Conservation (phyloP, 2,888 invertebrate species). For the Sminthurinus aureus region DNA sequence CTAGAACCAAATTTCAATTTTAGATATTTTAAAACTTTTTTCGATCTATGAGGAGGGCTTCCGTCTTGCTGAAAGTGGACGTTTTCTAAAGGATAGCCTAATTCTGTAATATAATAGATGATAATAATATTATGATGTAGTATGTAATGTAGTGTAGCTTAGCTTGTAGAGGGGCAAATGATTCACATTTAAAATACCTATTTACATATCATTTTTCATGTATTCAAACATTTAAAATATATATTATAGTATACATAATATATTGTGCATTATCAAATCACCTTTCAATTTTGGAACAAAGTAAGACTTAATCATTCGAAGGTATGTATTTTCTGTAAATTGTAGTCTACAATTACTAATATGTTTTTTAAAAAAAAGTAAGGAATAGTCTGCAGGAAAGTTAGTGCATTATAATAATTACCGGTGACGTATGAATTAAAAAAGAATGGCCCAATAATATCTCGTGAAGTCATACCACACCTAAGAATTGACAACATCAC, state of each 20-base stretch:
- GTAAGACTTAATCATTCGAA: slow-evolving; percentile 54
- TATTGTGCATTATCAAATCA: neutral
- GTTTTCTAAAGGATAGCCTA: slow-evolving; percentile 20
- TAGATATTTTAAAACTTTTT: slow-evolving; percentile 47
- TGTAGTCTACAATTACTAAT: neutral
- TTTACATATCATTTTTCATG: no score
- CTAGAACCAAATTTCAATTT: slow-evolving; percentile 44
- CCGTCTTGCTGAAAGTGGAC: slow-evolving; percentile 52
- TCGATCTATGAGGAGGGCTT: slow-evolving; percentile 53
- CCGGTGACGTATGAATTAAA: slow-evolving; percentile 58
- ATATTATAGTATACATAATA: no score
- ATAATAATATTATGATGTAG: no score
- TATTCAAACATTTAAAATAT: no score
- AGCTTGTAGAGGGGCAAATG: no score
- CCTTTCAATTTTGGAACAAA: slow-evolving; percentile 50
- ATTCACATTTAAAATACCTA: no score
- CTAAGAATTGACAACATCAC: no score
- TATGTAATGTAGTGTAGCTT: no score
- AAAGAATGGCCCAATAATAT: slow-evolving; percentile 58
- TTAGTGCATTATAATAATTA: slow-evolving; percentile 17
- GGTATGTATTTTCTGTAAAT: slow-evolving; percentile 52
- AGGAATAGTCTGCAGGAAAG: no score
- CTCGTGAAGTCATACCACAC: slow-evolving; percentile 53
- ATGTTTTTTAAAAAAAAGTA: neutral
- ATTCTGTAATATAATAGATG: neutral